phyloP scores from a whole-genome alignment of 2,797 vertebrate species.

The Limnodromus scolopaceus region DNA sequence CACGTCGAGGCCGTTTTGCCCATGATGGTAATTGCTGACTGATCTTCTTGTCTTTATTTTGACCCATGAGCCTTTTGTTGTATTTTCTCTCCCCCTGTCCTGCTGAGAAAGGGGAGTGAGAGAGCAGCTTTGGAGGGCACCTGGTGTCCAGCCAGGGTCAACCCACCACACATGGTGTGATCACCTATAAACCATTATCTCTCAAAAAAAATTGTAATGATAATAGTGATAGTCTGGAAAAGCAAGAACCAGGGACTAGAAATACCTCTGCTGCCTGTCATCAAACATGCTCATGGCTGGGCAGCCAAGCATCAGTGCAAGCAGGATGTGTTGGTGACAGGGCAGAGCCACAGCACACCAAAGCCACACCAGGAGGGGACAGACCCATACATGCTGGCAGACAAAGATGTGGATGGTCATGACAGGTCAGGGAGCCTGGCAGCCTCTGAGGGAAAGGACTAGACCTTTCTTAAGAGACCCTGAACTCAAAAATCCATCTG shows the following conservation, averaged over 20 bases:
- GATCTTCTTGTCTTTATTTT: background rate
- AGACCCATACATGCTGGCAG: background rate
- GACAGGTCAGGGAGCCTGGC: background rate
- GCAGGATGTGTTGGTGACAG: background rate
- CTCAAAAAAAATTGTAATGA: background rate
- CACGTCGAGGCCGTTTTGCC: background rate
- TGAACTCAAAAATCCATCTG: background rate
- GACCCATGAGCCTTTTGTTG: background rate
- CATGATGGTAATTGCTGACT: background rate
- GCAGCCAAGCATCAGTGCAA: background rate
- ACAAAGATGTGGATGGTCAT: background rate
- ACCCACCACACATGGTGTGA: background rate
- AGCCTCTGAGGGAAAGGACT: background rate
- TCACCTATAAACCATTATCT: background rate
- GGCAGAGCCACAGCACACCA: background rate
- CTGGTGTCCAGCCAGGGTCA: background rate
- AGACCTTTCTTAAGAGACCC: background rate
- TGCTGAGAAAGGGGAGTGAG: background rate
- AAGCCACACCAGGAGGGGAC: background rate
- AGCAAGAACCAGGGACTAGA: background rate
- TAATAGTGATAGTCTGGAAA: background rate
- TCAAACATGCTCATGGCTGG: accelerated
- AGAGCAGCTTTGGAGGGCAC: background rate
- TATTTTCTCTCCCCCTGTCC: background rate
- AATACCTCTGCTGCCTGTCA: background rate